Conservation (phyloP, 2,113 vertebrate genomes). For the Ictidomys tridecemlineatus region DNA sequence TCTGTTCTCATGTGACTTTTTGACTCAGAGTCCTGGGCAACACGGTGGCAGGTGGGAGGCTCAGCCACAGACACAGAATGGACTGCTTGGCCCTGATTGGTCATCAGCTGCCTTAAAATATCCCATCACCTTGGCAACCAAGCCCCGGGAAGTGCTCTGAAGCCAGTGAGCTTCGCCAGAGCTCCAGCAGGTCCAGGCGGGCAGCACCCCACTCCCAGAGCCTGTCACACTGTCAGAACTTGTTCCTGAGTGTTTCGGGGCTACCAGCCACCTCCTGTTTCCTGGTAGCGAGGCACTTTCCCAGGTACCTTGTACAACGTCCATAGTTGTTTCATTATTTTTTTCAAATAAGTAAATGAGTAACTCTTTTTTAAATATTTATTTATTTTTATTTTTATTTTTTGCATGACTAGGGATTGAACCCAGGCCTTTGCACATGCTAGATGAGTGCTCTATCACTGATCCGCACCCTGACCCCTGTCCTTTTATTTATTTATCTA, state of each 20-base stretch:
- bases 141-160: too few species aligned
- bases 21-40: not conserved
- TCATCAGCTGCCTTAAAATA: not conserved
- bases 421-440: too few species aligned
- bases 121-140: not conserved
- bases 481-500: too few species aligned
- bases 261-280: not conserved
- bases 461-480: too few species aligned
- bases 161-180: not conserved
- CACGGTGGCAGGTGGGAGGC: not conserved
- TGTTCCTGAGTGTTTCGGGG: not conserved
- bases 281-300: not conserved
- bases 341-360: not conserved
- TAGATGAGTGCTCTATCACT: too few species aligned
- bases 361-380: not conserved
- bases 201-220: not conserved
- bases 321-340: not conserved
- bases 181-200: not conserved
- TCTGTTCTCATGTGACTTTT: not conserved
- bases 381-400: too few species aligned
- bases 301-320: not conserved
- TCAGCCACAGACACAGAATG: not conserved
- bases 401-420: too few species aligned
- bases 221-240: fast-evolving
- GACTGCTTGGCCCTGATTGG: not conserved